Percentiles rank a stretch among this genome's conserved stretches.
Evolutionary conservation across 2,888 invertebrate genomes (phyloP).

Genomic region (Heterodera filipjevi): DNA sequence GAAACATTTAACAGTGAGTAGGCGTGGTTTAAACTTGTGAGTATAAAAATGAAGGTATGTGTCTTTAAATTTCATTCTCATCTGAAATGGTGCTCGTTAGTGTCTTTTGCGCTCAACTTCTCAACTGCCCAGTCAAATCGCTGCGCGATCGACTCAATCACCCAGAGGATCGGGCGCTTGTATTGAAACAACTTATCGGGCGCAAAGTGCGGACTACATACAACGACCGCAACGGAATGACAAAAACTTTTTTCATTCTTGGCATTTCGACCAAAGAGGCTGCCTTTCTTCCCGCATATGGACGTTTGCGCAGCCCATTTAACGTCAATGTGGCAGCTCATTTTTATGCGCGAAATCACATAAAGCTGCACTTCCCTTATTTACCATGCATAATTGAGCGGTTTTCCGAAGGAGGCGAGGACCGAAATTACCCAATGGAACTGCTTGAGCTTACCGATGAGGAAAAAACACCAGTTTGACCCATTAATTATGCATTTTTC

Average conservation of each 20-base stretch:
- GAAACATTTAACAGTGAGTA: neutral
- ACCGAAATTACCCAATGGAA: neutral
- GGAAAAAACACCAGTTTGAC: too few species aligned
- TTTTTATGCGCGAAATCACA: too few species aligned
- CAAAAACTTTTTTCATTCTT: conserved; percentile 1
- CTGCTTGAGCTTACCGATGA: neutral
- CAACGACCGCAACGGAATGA: neutral
- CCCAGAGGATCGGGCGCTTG: neutral
- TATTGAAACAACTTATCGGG: neutral
- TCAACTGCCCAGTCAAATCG: neutral
- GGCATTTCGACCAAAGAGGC: neutral
- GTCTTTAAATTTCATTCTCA: too few species aligned
- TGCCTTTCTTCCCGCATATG: neutral
- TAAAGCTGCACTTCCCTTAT: too few species aligned
- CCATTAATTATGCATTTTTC: too few species aligned
- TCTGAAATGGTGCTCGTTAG: neutral
- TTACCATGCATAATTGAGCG: neutral
- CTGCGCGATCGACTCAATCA: conserved; percentile 6
- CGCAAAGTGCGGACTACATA: conserved; percentile 8
- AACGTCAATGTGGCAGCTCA: too few species aligned
- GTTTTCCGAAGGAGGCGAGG: neutral
- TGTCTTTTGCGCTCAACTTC: neutral
- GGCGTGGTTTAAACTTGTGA: too few species aligned
- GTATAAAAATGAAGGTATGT: too few species aligned
- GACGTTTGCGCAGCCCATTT: neutral